Conservation (phyloP, 2,888 invertebrate genomes). For the Melanchra persicariae region DNA sequence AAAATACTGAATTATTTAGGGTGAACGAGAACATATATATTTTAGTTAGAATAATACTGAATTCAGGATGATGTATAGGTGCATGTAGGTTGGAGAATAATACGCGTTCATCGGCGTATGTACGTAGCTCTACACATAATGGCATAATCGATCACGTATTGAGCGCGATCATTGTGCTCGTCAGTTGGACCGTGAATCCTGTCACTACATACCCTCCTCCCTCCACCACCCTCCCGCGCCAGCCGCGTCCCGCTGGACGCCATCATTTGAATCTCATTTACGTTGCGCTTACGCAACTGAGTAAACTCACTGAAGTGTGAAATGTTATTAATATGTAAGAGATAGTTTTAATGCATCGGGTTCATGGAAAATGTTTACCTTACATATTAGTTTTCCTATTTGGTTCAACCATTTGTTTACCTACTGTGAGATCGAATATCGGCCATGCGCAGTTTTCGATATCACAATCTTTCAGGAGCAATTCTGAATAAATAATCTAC, state of each 20-base stretch:
- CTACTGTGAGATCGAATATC: no score
- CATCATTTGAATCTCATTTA: conserved; percentile 88
- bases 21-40: conserved; percentile 7
- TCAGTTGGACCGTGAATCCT: conserved; percentile 90
- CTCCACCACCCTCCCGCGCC: conserved; percentile 42
- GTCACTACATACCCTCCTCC: conserved; percentile 83
- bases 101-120: conserved; percentile 61
- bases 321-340: conserved; percentile 81
- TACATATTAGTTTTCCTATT: conserved; percentile 17
- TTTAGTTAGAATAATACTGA: conserved; percentile 36
- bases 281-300: conserved; percentile 88
- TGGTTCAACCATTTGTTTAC: no score
- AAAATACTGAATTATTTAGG: conserved; percentile 4
- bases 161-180: conserved; percentile 88
- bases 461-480: conserved; percentile 17
- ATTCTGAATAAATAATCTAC: neutral
- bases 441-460: neutral
- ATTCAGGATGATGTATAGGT: conserved; percentile 37
- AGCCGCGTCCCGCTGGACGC: conserved; percentile 64
- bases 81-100: conserved; percentile 59
- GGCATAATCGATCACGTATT: conserved; percentile 90
- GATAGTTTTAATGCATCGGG: conserved; percentile 45
- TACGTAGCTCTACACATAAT: conserved; percentile 80
- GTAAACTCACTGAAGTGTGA: conserved; percentile 84
- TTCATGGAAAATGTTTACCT: conserved; percentile 14